phyloP scores from a whole-genome alignment of 2,888 invertebrate genomes.

The Galeopsomyia nigrocyanea region DNA sequence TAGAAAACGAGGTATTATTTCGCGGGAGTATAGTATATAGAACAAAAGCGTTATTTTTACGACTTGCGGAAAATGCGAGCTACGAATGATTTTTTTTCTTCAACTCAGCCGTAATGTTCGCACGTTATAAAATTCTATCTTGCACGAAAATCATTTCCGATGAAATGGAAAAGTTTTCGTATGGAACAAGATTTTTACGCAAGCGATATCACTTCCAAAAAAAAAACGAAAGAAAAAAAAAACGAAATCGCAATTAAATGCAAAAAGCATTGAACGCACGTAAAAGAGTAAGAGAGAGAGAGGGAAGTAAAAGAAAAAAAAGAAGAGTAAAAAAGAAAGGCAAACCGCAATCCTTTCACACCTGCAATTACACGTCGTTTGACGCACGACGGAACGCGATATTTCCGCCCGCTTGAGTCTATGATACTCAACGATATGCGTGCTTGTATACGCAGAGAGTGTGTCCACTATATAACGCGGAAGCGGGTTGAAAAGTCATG shows the following conservation, averaged over 20 bases:
- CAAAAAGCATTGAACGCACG: too few relatives aligned
- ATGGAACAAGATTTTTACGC: too few relatives aligned
- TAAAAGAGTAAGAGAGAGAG: too few relatives aligned
- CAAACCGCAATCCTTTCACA: slow-evolving; percentile 4
- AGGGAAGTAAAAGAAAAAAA: too few relatives aligned
- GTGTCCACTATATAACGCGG: background rate
- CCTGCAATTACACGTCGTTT: slow-evolving; percentile 13
- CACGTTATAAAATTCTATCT: too few relatives aligned
- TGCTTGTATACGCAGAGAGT: background rate
- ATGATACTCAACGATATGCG: too few relatives aligned
- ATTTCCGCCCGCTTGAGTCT: background rate
- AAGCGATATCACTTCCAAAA: too few relatives aligned
- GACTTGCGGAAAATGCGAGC: background rate
- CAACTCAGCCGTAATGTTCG: background rate
- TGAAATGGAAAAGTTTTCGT: too few relatives aligned
- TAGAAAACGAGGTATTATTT: background rate
- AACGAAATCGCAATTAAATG: too few relatives aligned
- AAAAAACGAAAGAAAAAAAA: too few relatives aligned
- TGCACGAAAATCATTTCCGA: too few relatives aligned
- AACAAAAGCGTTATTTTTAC: background rate
- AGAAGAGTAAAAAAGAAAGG: too few relatives aligned
- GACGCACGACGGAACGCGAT: slow-evolving; percentile 7
- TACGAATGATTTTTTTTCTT: slow-evolving; percentile 11
- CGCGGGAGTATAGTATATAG: background rate
- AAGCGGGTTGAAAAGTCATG: slow-evolving; percentile 9